Evolutionary conservation across 2,113 vertebrate species (phyloP), one percentile per base, ranked within the genome.

Genomic region (Pleuronectes platessa): DNA sequence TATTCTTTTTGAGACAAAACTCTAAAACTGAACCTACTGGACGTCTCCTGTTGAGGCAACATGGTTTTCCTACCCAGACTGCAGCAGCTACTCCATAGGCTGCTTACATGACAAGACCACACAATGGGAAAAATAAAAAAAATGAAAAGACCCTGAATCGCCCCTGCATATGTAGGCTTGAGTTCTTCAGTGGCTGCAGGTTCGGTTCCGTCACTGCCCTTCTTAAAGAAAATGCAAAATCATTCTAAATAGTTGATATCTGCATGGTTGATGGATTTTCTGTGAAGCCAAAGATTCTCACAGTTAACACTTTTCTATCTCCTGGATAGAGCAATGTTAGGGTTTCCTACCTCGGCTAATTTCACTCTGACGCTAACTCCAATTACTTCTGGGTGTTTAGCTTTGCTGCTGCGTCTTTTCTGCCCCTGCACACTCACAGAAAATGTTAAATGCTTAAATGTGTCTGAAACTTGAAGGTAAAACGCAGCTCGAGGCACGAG

Each of bases 391-490:
- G 21, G 61, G 23, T 31, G 64, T 14, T n/a, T 18, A 26, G 14
- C 55, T 18, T 42, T 0, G 3, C 21, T 53, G 47, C 31, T 18
- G 14, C 2, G 51, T 54, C 51, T 8, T 54, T 54, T 20, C 18
- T 51, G 49, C 49, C 49, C 7, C 18, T 17, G 49, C 49, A 51
- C 49, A 20, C 11, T 68, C 53, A 23, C 35, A 42, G 21, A 58
- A 69, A 70, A 40, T 53, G 45, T 35, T 31, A 61, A 67, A 72
- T 56, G n/a, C n/a, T 35, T 2, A 70, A 62, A 14, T 31, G 11
- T 11, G 53, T 58, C 9, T 5, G 23, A 37, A 61, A 64, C 11
- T 26, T 53, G 0, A 23, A 49, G 47, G 15, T 51, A 51, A 51
- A 18, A 51, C 17, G 18, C 31, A 31, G 31, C 31, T 31, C 31